Base-by-base conservation (phyloP, 1,140 invertebrate genomes). In the Chrysoperla carnea region DNA sequence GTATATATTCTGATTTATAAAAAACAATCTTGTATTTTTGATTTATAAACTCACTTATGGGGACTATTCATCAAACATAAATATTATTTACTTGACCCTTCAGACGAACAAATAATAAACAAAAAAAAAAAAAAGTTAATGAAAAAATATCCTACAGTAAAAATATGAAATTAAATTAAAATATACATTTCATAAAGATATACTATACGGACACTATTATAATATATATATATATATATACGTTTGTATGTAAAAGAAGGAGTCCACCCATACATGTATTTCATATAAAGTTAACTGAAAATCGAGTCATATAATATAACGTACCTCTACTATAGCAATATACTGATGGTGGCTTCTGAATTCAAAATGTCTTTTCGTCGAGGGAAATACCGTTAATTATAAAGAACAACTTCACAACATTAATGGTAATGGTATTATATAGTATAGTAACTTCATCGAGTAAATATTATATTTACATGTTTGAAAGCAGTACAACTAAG, bases 341-440 rank as follows among this genome's bases (percentile, higher is more conserved):
- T 27, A 39, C 17, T n/a, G 45, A 41, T 42, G 41, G 39, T 42
- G 38, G 17, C 29, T 35, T 40, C 42, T 39, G 37, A 39, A 36
- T 43, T 39, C 41, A 39, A 37, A 50, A 45, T 48, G 45, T 47
- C 47, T 49, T 45, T 41, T 46, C 47, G 46, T 39, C 50, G 29
- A 43, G 50, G 47, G 48, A 47, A 45, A 36, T 17, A 44, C 29
- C 44, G 48, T 51, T 51, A 48, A 49, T 51, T 51, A 49, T 49
- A 41, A 48, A 45, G 44, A 48, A 50, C 49, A 50, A 50, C 47
- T 46, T 13, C 33, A 36, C 9, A n/a, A 36, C 23, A 13, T 39
- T 9, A 11, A n/a, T n/a, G 15, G 38, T 27, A 9, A 11, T 39
- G 14, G 9, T 11, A 27, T 9, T 29, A 40, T 33, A 29, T 29